Base-by-base conservation (phyloP, 1,140 invertebrate species). In the Polypedilum vanderplanki region DNA sequence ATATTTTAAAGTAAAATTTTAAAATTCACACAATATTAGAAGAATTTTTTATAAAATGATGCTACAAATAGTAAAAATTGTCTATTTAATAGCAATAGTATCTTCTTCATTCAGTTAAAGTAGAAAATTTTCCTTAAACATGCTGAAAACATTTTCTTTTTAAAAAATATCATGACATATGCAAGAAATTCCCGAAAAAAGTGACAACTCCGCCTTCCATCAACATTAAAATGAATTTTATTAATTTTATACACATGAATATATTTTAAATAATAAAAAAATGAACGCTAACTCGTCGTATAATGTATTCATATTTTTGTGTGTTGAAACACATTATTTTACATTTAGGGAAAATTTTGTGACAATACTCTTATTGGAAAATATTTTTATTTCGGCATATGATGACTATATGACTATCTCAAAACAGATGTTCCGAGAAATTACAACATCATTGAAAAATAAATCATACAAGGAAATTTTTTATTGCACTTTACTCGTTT, bases 351-450 rank as follows among this genome's bases (percentile, higher is more conserved):
- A 15, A 57, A 57, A 57, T 12, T 57, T n/a, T 57, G n/a, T n/a
- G 46, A 57, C 46, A 57, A 57, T 57, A 57, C n/a, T 57, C 5
- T 33, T 33, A 33, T 33, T 33, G 24, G 46, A 57, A 57, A 57
- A 57, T n/a, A 57, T 57, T 57, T 57, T 33, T 33, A 33, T 33
- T 33, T 57, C 46, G 12, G 46, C 46, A 57, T n/a, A 57, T 57
- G 46, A 57, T 57, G 46, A n/a, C 46, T 57, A 57, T 57, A 9
- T 57, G 46, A 57, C 41, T 57, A 57, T 57, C 46, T 15, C 46
- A 70, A 70, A 70, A 70, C 65, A 70, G 65, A 70, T 70, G 65
- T 70, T 70, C 18, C 65, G 17, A 20, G 65, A 70, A 70, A 70
- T 70, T 70, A 70, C 65, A 70, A 70, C 65, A 70, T 70, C 65